Conservation (phyloP, 2,888 invertebrate genomes). For the Synanthedon myopaeformis region DNA sequence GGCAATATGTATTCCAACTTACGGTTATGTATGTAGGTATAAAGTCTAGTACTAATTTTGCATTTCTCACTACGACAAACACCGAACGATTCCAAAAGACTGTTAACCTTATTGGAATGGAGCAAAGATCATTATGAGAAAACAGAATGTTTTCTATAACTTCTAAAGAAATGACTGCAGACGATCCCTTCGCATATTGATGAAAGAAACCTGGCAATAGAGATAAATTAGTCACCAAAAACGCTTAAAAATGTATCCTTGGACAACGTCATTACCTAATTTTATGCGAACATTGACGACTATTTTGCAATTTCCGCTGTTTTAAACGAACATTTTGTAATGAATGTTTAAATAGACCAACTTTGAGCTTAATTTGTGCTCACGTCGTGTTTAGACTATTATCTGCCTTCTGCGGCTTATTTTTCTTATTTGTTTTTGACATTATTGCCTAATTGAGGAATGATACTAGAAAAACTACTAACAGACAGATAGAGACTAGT, state of each 20-base stretch:
- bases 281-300: neutral
- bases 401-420: neutral
- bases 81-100: neutral
- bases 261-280: conserved; percentile 1
- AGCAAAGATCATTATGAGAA: neutral
- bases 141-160: neutral
- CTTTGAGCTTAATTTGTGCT: neutral
- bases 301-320: neutral
- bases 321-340: neutral
- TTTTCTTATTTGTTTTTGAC: neutral
- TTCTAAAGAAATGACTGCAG: neutral
- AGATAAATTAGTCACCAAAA: conserved; percentile 18
- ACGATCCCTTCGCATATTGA: conserved; percentile 12
- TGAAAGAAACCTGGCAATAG: conserved; percentile 20
- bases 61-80: conserved; percentile 5
- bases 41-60: conserved; percentile 23
- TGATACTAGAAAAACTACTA: too few species aligned
- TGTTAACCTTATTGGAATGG: neutral
- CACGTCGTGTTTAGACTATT: neutral
- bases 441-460: too few species aligned
- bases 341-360: neutral
- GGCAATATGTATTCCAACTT: conserved; percentile 20
- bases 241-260: conserved; percentile 12
- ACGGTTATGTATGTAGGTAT: conserved; percentile 15
- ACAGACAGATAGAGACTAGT: too few species aligned